Conservation (phyloP, 2,797 vertebrate genomes). For the Falco rusticolus region DNA sequence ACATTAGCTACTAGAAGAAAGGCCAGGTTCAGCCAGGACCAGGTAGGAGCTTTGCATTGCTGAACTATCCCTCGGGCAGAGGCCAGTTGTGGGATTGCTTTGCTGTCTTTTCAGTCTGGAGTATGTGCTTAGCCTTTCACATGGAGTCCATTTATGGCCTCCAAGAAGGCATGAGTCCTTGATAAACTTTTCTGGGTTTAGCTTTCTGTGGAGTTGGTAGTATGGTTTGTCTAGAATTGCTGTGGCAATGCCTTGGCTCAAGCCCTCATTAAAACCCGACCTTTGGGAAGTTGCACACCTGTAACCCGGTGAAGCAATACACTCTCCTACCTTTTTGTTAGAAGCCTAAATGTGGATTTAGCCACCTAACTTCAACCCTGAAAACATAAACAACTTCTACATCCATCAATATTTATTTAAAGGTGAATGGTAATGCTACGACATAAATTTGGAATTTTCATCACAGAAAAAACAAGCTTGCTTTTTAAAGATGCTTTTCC, state of each 20-base stretch:
- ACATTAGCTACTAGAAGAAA: neutral
- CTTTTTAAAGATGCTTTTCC: neutral
- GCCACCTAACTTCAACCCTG: neutral
- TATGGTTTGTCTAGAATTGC: neutral
- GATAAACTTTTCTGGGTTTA: neutral
- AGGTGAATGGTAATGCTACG: neutral
- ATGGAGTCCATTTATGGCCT: rapidly evolving
- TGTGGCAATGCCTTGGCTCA: neutral
- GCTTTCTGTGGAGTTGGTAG: neutral
- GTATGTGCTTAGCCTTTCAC: neutral
- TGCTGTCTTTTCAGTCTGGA: neutral
- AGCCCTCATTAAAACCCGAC: rapidly evolving
- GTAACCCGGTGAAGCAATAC: rapidly evolving
- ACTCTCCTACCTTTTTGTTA: neutral
- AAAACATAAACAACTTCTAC: neutral
- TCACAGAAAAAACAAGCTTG: neutral
- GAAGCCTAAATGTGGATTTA: neutral
- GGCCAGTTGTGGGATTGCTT: no score
- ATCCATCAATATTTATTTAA: neutral
- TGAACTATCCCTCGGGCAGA: rapidly evolving
- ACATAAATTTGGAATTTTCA: neutral
- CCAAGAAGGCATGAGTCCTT: neutral
- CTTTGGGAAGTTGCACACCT: neutral
- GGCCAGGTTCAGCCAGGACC: rapidly evolving
- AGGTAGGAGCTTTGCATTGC: neutral